A percentile compares a stretch with the other conserved stretches of the same genome.
Conservation (phyloP, 2,113 vertebrate species). For the Cochlearius cochlearius region DNA sequence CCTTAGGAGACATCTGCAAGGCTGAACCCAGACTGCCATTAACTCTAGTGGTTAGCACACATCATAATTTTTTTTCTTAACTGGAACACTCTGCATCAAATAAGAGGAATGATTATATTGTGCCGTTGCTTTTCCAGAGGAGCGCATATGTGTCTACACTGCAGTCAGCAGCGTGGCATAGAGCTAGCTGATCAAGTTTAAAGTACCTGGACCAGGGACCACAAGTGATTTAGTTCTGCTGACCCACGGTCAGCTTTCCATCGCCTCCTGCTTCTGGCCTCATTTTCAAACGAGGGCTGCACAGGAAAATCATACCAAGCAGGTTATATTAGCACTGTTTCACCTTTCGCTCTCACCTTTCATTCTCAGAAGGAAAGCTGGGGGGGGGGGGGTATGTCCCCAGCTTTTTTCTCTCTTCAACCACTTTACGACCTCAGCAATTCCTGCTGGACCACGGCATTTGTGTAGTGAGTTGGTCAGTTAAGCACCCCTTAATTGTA, state of each 20-base stretch:
- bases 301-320: neutral
- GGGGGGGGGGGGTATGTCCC: too few species aligned
- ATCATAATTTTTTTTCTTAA: neutral
- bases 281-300: neutral
- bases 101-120: neutral
- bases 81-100: neutral
- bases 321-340: neutral
- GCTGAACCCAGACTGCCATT: neutral
- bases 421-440: too few species aligned
- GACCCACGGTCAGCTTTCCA: neutral
- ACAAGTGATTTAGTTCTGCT: neutral
- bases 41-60: neutral
- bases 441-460: too few species aligned
- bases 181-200: neutral
- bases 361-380: neutral
- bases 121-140: neutral
- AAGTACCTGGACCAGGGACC: neutral
- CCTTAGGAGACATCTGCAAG: neutral
- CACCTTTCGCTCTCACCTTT: neutral
- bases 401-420: too few species aligned
- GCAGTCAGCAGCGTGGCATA: neutral
- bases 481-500: too few species aligned
- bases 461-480: too few species aligned
- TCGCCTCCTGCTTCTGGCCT: neutral
- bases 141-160: rapidly evolving